These are phyloP conservation scores for Amia ocellicauda DNA, from an alignment of 2,113 vertebrate species.

Conservation along the genomic window DNA sequence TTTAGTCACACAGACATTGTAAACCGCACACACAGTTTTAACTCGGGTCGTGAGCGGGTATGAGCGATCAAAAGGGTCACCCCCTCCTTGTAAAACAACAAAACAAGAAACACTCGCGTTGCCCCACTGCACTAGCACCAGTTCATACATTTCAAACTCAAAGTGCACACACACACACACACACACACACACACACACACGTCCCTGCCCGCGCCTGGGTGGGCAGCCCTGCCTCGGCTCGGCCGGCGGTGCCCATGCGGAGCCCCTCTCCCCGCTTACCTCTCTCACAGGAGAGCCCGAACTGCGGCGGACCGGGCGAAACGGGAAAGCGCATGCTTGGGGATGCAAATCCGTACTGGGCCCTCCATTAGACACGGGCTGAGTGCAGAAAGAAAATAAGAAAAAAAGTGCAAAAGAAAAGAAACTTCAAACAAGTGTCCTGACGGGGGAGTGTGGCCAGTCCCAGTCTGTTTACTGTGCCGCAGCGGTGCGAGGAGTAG, in stretches of 20 bases:
- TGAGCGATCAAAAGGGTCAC: no score
- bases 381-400: constrained; percentile 37
- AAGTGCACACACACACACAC: background rate
- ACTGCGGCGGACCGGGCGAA: constrained; percentile 43
- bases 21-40: no score
- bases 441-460: no score
- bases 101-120: no score
- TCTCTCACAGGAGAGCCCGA: constrained; percentile 56
- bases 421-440: no score
- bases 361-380: constrained; percentile 70
- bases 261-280: constrained; percentile 50
- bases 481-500: no score
- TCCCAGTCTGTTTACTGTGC: no score
- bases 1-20: no score
- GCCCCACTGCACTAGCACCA: no score
- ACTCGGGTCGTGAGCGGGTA: no score
- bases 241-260: constrained; percentile 13
- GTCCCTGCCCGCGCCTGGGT: no score
- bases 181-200: background rate
- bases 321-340: constrained; percentile 56
- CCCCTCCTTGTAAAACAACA: background rate
- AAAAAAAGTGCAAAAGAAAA: constrained; percentile 1
- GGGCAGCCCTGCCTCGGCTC: background rate
- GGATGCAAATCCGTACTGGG: constrained; percentile 62
- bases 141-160: no score